Base-by-base conservation (phyloP, 2,888 invertebrate genomes). In the Lithophane semibrunnea region DNA sequence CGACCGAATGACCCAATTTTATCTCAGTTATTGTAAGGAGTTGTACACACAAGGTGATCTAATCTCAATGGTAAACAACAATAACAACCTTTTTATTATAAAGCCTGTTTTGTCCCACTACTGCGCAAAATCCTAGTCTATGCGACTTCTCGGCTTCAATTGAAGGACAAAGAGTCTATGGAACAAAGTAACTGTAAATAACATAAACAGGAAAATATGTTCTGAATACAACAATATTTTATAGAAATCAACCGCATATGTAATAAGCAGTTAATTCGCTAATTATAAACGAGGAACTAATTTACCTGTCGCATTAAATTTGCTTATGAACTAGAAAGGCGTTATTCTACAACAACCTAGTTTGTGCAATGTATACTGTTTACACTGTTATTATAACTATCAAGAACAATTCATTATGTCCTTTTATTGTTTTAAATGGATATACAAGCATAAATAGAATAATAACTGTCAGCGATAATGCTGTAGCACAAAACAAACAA, bases 1-100 rank as follows among this genome's bases (percentile, higher is more conserved):
- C 93, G 94, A 90, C 94, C 90, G 92, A 92, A 90, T 94, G 95
- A 95, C 95, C 95, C 91, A 94, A 93, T 94, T 95, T 92, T 85
- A 89, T 91, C 90, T 88, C 84, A 75, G 83, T 83, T 79, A 83
- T 82, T 80, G 83, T 84, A 84, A 84, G 83, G 82, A 80, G 80
- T 58, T 64, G 58, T 54, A 67, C 72, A 67, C 72, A 58, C 52
- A 65, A 68, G 56, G n/a, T 24, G 44, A 69, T 72, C 18, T 54
- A 68, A 77, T 77, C 49, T 47, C 63, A 75, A 73, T 37, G 18
- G 37, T n/a, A 69, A 64, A 65, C 75, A 68, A 56, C 16, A 74
- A 56, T 63, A 37, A 47, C 18, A 66, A n/a, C n/a, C 0, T 63
- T 69, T 77, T 69, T 61, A 49, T 54, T 77, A 54, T 69, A 61